Conservation (phyloP, 2,888 invertebrate species). For the Germaria angustata region DNA sequence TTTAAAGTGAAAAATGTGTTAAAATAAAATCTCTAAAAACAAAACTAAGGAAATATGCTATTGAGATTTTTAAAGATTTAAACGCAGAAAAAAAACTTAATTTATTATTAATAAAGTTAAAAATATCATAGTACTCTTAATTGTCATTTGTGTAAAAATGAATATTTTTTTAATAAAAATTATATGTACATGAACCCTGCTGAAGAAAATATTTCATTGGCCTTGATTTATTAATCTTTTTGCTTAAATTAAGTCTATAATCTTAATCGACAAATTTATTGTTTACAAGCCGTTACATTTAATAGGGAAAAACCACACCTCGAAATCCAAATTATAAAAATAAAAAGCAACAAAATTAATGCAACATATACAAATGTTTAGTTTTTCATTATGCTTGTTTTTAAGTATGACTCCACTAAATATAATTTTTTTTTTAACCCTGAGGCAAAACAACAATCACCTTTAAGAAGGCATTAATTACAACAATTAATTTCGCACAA, state of each 20-base stretch:
- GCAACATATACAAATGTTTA: constrained; percentile 19
- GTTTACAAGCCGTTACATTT: constrained; percentile 50
- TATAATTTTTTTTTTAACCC: constrained; percentile 32
- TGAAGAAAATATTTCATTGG: constrained; percentile 4
- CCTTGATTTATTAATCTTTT: constrained; percentile 49
- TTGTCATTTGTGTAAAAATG: too few relatives aligned
- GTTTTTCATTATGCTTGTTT: too few relatives aligned
- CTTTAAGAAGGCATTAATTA: constrained; percentile 63
- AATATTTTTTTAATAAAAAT: too few relatives aligned
- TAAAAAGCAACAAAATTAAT: not conserved
- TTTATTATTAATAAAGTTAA: too few relatives aligned
- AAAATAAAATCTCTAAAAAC: not conserved
- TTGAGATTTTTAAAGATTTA: too few relatives aligned
- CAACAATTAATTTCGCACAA: constrained; percentile 66
- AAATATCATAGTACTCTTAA: too few relatives aligned
- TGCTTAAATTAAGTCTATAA: constrained; percentile 45
- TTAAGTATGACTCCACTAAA: too few relatives aligned
- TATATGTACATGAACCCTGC: not conserved
- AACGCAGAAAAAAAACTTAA: too few relatives aligned
- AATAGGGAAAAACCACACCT: constrained; percentile 45
- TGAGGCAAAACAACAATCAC: constrained; percentile 66
- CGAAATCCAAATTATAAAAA: not conserved
- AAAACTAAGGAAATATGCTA: not conserved
- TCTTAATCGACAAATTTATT: constrained; percentile 54
- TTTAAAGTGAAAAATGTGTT: not conserved